Evolutionary conservation across 2,113 vertebrate genomes (phyloP).

Genomic region (Ranitomeya variabilis): DNA sequence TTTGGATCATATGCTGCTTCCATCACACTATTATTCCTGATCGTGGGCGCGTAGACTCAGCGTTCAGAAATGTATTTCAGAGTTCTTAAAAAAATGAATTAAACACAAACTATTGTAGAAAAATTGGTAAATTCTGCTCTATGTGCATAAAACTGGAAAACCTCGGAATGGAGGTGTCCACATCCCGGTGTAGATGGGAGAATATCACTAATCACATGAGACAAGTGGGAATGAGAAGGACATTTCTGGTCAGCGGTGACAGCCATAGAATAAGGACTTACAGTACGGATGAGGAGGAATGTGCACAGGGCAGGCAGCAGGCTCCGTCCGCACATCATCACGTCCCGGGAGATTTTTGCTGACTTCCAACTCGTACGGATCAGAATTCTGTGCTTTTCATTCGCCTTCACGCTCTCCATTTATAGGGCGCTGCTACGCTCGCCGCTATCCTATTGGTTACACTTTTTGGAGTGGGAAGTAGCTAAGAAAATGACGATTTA

Average conservation of each 20-base stretch:
- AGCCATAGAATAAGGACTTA: no score
- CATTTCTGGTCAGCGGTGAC: no score
- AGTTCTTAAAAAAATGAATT: not conserved
- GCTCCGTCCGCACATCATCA: conserved; percentile 28
- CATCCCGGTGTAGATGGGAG: no score
- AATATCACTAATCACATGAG: no score
- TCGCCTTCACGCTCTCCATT: not conserved
- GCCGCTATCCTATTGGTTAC: conserved; percentile 19
- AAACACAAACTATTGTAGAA: not conserved
- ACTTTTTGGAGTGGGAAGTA: conserved; percentile 9
- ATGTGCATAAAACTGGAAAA: no score
- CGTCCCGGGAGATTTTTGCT: not conserved
- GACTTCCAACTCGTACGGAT: conserved; percentile 8
- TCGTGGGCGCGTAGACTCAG: no score
- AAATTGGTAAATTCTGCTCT: no score
- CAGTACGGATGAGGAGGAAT: conserved; percentile 9
- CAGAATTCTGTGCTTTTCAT: not conserved
- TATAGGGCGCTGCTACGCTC: conserved; percentile 21
- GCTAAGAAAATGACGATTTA: not conserved
- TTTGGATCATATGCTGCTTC: no score
- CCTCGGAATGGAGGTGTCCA: no score
- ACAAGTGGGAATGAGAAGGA: no score
- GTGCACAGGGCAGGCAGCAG: conserved; percentile 16
- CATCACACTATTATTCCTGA: no score
- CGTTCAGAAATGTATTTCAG: not conserved